Evolutionary conservation across 2,113 vertebrate species (phyloP), one percentile per base, ranked within the genome.

Genomic region (Turnix velox): DNA sequence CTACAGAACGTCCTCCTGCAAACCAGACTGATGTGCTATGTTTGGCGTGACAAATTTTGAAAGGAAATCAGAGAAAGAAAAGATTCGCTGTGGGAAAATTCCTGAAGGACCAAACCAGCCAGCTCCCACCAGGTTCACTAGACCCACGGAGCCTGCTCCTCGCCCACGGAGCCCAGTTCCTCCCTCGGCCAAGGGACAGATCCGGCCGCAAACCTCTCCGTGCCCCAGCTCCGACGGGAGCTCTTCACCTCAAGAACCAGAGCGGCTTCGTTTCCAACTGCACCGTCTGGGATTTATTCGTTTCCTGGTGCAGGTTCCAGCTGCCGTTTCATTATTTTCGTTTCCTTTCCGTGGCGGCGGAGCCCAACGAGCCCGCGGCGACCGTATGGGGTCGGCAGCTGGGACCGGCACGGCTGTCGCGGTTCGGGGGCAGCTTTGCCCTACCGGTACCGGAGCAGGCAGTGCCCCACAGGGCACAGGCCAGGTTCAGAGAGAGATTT

Each of bases 231-330:
- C 37, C 52, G 8, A 14, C 18, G 22, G 61, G 19, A 7, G 4
- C 25, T 0, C 3, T 7, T 7, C 9, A 16, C 27, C 23, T 13
- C 14, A 14, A 7, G 16, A 2, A 65, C 6, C 16, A 3, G 3
- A 6, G 12, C 11, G 11, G 12, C 3, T 89, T 96, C 90, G 95
- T 93, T 94, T 40, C 61, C 52, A 68, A n/a, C 37, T 3, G 0
- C 31, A 33, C 16, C 12, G 11, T 9, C 27, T 1, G 5, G 2
- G 7, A 8, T 4, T n/a, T 81, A 90, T 95, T 94, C 94, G 95
- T 95, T 96, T 82, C 20, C 16, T 3, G 14, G 85, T 30, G 52
- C 8, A 5, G 14, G 12, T 42, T 71, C 16, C 18, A 1, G 4
- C 10, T 1, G 1, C 12, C 4, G 0, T 22, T 33, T 67, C 27